Conservation (phyloP, 2,113 vertebrate species). For the Chionodraco myersi region DNA sequence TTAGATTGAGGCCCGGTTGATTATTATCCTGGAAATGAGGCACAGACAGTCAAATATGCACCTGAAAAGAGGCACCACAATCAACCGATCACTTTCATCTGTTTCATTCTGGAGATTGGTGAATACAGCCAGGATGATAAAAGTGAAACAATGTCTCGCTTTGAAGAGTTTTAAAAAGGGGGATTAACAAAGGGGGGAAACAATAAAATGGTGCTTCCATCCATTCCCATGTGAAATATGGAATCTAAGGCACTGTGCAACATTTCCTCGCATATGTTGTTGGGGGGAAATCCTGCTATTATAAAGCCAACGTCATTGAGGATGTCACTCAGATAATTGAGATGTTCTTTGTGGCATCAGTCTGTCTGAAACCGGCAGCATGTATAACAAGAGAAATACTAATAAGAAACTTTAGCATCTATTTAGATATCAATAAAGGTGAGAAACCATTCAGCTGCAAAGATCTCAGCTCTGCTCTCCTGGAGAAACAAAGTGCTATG, state of each 20-base stretch:
- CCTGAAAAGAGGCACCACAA: neutral
- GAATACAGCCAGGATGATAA: neutral
- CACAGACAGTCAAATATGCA: neutral
- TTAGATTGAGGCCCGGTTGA: no score
- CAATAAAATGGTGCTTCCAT: neutral
- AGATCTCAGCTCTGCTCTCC: neutral
- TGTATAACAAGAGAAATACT: neutral
- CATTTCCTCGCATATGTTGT: neutral
- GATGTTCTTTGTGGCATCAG: neutral
- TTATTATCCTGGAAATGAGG: no score
- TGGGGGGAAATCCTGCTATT: neutral
- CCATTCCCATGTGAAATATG: neutral
- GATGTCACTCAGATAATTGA: neutral
- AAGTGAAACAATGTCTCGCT: neutral
- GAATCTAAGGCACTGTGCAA: neutral
- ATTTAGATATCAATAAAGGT: neutral
- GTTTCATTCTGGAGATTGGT: neutral
- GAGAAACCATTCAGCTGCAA: constrained; percentile 23
- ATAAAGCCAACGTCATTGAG: neutral
- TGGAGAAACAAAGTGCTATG: neutral
- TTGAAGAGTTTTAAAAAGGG: neutral
- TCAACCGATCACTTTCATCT: neutral
- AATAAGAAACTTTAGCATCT: neutral
- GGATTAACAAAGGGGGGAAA: no score
- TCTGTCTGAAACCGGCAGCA: neutral